A percentile compares a stretch with the other conserved stretches of the same genome.
Conservation (phyloP, 2,113 vertebrate species). For the Oreochromis spilurus region DNA sequence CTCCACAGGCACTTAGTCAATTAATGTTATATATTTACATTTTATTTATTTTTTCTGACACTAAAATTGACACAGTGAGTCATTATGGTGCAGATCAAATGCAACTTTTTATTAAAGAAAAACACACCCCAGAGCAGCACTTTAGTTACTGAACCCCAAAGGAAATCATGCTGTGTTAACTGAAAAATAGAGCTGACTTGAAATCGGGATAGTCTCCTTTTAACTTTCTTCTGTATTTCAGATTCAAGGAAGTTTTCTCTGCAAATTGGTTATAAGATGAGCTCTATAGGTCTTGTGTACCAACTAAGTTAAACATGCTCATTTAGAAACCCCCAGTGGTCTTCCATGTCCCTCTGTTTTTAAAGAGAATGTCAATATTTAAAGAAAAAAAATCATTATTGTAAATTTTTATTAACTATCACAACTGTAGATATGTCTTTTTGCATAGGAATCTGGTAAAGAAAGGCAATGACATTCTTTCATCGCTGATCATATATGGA, state of each 20-base stretch:
- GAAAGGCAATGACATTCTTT: neutral
- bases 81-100: constrained; percentile 16
- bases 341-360: neutral
- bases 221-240: neutral
- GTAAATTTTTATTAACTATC: neutral
- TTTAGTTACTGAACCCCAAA: neutral
- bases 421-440: neutral
- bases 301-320: neutral
- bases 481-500: neutral
- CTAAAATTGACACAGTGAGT: neutral
- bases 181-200: neutral
- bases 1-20: neutral
- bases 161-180: neutral
- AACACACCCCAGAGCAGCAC: neutral
- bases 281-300: neutral
- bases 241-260: neutral
- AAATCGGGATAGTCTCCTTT: neutral
- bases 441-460: neutral
- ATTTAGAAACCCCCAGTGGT: neutral
- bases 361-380: neutral
- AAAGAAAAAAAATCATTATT: neutral
- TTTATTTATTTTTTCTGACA: neutral
- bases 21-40: neutral
- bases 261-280: neutral
- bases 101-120: neutral